A percentile compares a stretch with the other conserved stretches of the same genome.
phyloP scores from a whole-genome alignment of 35 echinoderm and acorn worm genomes.

The Nesometra sesokonis region DNA sequence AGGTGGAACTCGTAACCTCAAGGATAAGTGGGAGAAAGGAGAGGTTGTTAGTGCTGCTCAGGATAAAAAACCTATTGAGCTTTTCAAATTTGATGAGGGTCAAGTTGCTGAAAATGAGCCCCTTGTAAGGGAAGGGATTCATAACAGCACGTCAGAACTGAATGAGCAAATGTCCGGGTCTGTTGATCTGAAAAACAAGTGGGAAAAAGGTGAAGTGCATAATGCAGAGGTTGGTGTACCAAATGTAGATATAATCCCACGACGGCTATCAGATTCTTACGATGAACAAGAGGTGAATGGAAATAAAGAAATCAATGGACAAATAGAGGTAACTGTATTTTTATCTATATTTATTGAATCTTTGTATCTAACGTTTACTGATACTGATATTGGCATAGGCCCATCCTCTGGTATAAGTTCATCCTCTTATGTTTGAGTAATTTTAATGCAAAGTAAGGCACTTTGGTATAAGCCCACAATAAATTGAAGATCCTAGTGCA shows the following conservation, averaged over 20 bases:
- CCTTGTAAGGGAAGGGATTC: background rate
- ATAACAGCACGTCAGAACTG: background rate
- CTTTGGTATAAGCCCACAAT: too few relatives aligned
- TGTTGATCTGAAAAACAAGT: constrained; percentile 25
- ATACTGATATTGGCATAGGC: too few relatives aligned
- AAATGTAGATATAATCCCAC: constrained; percentile 15
- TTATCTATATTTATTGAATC: too few relatives aligned
- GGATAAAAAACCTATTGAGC: constrained; percentile 15
- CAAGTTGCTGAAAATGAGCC: background rate
- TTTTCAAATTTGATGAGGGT: background rate
- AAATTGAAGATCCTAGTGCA: too few relatives aligned
- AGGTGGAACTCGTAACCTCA: background rate
- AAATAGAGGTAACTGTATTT: too few relatives aligned
- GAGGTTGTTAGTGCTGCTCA: constrained; percentile 32
- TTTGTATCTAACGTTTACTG: too few relatives aligned
- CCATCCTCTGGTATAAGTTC: too few relatives aligned
- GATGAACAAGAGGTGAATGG: background rate
- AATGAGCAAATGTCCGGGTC: constrained; percentile 10
- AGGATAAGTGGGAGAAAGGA: constrained; percentile 38
- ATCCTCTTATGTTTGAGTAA: too few relatives aligned
- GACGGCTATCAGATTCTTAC: constrained; percentile 3
- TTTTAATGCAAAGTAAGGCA: too few relatives aligned
- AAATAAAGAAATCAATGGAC: too few relatives aligned
- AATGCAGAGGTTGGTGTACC: constrained; percentile 16
- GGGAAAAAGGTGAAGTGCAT: constrained; percentile 35